Conservation (phyloP, 2,113 vertebrate genomes). For the Peromyscus californicus region DNA sequence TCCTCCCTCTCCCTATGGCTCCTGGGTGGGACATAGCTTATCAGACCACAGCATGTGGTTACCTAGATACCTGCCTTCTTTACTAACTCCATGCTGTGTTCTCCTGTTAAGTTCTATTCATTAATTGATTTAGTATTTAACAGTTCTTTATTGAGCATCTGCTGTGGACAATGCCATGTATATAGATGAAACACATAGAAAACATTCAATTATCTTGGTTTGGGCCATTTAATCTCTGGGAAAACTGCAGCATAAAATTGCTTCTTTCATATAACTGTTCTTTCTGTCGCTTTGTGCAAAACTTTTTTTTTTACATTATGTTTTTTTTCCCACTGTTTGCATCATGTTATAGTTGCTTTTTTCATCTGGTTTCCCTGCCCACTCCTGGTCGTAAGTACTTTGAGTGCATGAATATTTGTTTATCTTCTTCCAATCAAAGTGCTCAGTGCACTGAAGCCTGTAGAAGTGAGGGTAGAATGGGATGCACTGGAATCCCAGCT, state of each 20-base stretch:
- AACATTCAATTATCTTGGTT: neutral
- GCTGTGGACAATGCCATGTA: neutral
- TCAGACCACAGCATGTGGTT: too few relatives aligned
- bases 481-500: neutral
- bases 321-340: neutral
- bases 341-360: neutral
- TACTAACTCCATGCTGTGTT: neutral
- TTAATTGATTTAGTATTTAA: neutral
- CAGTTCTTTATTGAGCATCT: neutral
- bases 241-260: neutral
- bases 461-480: neutral
- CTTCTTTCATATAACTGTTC: neutral
- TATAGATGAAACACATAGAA: neutral
- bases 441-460: neutral
- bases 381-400: neutral
- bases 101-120: neutral
- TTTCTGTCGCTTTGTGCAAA: neutral
- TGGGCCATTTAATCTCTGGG: neutral
- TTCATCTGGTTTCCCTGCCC: neutral
- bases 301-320: neutral
- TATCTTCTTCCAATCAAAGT: conserved; percentile 16
- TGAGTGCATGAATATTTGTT: neutral
- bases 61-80: neutral
- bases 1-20: rapidly evolving
- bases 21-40: neutral